A percentile compares a stretch with the other conserved stretches of the same genome.
phyloP scores from a whole-genome alignment of 2,888 invertebrate species.

The Theristus sp. region DNA sequence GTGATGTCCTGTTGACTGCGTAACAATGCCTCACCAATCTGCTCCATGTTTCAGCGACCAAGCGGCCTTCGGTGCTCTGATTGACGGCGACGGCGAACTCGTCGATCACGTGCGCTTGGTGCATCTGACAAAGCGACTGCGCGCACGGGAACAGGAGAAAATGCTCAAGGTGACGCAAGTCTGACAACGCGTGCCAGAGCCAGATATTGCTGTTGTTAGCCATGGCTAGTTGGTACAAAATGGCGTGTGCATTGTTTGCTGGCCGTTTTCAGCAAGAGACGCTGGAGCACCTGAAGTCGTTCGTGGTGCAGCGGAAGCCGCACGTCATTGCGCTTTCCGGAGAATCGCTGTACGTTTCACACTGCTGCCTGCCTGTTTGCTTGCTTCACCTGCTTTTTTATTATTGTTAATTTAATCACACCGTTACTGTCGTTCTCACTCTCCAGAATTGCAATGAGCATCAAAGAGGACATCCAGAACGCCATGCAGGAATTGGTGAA shows the following conservation, averaged over 20 bases:
- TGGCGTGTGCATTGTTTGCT: not conserved
- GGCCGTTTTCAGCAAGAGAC: constrained; percentile 13
- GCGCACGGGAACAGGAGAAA: constrained; percentile 8
- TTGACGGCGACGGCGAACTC: constrained; percentile 74
- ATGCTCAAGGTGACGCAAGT: constrained; percentile 11
- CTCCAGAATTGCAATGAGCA: constrained; percentile 47
- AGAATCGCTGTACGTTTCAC: constrained; percentile 41
- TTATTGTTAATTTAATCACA: no score
- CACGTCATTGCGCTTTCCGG: constrained; percentile 78
- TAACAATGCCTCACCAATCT: no score
- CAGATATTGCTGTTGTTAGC: not conserved
- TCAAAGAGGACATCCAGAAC: constrained; percentile 37
- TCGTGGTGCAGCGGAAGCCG: constrained; percentile 72
- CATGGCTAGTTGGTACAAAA: not conserved
- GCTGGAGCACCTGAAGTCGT: constrained; percentile 31
- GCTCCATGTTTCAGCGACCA: constrained; percentile 4
- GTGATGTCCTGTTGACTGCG: no score
- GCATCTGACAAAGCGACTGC: constrained; percentile 48
- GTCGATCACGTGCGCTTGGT: constrained; percentile 72
- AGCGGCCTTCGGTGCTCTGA: constrained; percentile 46
- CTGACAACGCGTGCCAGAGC: no score
- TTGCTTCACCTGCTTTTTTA: not conserved
- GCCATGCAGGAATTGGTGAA: constrained; percentile 14
- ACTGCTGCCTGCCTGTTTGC: not conserved
- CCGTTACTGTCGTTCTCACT: no score